These are phyloP conservation scores for zebrafish (Danio rerio) DNA, from an alignment of 2,113 vertebrate species.

Conservation along the genomic window DNA sequence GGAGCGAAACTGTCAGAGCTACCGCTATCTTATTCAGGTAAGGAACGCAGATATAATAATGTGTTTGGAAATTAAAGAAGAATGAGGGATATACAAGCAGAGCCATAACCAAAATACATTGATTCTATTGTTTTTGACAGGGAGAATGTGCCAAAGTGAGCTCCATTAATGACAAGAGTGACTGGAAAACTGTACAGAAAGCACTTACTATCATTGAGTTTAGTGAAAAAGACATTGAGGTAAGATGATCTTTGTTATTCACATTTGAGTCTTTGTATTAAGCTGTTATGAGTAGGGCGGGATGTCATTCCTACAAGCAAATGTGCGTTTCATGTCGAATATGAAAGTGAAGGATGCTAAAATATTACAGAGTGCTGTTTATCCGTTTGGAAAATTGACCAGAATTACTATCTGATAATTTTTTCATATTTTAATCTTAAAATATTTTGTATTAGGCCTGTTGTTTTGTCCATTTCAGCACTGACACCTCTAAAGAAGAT, in stretches of 20 bases:
- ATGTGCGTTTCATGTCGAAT: no score
- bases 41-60: not conserved
- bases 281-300: no score
- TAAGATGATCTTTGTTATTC: conserved; percentile 59
- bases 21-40: conserved; percentile 90
- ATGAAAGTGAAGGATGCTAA: no score
- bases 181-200: conserved; percentile 89
- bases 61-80: not conserved
- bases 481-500: no score
- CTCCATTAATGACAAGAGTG: conserved; percentile 87
- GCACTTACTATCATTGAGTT: conserved; percentile 90
- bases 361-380: no score
- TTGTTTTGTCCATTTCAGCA: no score
- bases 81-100: not conserved
- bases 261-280: no score
- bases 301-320: no score
- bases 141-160: conserved; percentile 88
- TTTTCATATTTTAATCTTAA: no score
- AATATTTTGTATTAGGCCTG: no score
- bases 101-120: not conserved
- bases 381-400: no score
- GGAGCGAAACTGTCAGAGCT: conserved; percentile 83
- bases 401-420: no score
- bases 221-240: conserved; percentile 80
- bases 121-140: conserved; percentile 66